Percentiles rank a stretch among this genome's conserved stretches.
These are phyloP conservation scores for Hydrolagus colliei DNA, from an alignment of 2,797 vertebrate species.

Conservation along the genomic window DNA sequence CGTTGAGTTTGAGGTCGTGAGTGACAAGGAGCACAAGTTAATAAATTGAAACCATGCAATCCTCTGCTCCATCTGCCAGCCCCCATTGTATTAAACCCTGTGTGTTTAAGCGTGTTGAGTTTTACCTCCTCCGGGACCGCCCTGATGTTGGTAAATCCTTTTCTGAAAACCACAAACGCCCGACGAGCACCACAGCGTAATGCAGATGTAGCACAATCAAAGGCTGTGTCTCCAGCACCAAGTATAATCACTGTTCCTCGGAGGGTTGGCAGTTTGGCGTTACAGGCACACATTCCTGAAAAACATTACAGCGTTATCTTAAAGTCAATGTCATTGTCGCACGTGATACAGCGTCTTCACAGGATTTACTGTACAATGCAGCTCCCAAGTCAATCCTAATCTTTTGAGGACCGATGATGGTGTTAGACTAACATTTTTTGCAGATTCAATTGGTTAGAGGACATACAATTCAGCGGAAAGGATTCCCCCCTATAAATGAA, in stretches of 20 bases:
- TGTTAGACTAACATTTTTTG: slow-evolving; percentile 3
- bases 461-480: neutral
- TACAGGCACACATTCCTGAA: slow-evolving; percentile 82
- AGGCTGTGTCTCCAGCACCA: slow-evolving; percentile 89
- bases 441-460: too few relatives aligned
- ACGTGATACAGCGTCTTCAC: neutral
- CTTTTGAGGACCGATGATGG: neutral
- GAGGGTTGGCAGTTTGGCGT: slow-evolving; percentile 65
- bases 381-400: slow-evolving; percentile 13
- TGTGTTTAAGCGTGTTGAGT: slow-evolving; percentile 37
- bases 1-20: slow-evolving; percentile 39
- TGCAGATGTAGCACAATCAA: slow-evolving; percentile 91
- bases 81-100: slow-evolving; percentile 42
- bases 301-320: slow-evolving; percentile 45
- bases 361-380: slow-evolving; percentile 2
- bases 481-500: neutral
- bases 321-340: neutral
- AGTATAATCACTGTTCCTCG: slow-evolving; percentile 77
- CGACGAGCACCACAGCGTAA: slow-evolving; percentile 81
- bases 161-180: slow-evolving; percentile 83
- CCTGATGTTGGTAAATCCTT: slow-evolving; percentile 85
- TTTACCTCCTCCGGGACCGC: slow-evolving; percentile 94
- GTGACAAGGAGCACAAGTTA: slow-evolving; percentile 39
- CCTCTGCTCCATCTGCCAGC: slow-evolving; percentile 38
- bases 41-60: slow-evolving; percentile 38